Percentiles rank a stretch among this genome's conserved stretches.
Conservation (phyloP, 2,797 vertebrate genomes). For the Eupleurogrammus muticus region DNA sequence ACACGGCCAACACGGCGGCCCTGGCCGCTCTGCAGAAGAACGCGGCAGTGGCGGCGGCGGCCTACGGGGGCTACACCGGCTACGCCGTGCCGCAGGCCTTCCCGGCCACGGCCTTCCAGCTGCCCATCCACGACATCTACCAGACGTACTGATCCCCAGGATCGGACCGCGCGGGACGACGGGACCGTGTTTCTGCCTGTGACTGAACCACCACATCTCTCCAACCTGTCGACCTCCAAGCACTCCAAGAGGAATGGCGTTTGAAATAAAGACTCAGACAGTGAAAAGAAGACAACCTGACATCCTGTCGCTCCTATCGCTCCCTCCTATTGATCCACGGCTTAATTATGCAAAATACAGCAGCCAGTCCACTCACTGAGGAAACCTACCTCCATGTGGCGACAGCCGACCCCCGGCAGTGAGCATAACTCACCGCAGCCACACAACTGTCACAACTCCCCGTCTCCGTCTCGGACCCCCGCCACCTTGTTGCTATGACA, state of each 20-base stretch:
- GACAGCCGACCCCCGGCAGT: constrained; percentile 22
- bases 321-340: constrained; percentile 13
- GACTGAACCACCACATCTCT: constrained; percentile 55
- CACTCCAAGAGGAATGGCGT: constrained; percentile 32
- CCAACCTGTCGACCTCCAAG: constrained; percentile 41
- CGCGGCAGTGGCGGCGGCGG: constrained; percentile 82
- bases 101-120: constrained; percentile 90
- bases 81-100: constrained; percentile 94
- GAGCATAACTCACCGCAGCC: constrained; percentile 62
- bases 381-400: constrained; percentile 14
- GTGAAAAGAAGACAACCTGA: constrained; percentile 27
- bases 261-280: constrained; percentile 45
- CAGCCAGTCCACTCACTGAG: constrained; percentile 33
- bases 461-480: constrained; percentile 52
- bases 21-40: constrained; percentile 98
- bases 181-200: constrained; percentile 39
- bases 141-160: constrained; percentile 90
- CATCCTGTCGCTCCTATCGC: constrained; percentile 19
- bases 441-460: constrained; percentile 57
- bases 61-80: constrained; percentile 89
- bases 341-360: constrained; percentile 37
- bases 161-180: constrained; percentile 33
- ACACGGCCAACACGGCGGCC: constrained; percentile 87
- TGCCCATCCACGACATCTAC: constrained; percentile 96
- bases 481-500: constrained; percentile 67